These are phyloP conservation scores for Lagenorhynchus albirostris DNA, from an alignment of 2,113 vertebrate genomes.

Conservation along the genomic window DNA sequence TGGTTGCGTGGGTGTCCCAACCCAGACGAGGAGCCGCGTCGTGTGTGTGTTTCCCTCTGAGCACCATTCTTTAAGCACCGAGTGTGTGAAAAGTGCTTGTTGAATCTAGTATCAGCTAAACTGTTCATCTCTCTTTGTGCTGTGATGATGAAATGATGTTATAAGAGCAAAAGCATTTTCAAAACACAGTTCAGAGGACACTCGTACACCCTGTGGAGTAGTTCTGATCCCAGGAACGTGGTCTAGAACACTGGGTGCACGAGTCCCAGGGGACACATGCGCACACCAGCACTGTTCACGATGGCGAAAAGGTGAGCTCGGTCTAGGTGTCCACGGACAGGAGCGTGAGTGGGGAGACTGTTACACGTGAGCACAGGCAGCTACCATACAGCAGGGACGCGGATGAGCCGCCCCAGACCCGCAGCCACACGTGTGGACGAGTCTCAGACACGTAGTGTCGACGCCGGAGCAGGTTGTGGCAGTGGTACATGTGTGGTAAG, in stretches of 20 bases:
- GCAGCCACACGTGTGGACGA: not conserved
- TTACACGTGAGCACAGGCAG: not conserved
- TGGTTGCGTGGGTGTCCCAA: not conserved
- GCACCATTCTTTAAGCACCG: not conserved
- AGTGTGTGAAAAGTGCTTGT: not conserved
- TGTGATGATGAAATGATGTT: not conserved
- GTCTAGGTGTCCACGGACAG: not conserved
- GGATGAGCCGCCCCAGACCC: too few relatives aligned
- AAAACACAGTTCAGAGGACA: not conserved
- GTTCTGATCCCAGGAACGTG: not conserved
- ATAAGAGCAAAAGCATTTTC: not conserved
- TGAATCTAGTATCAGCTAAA: not conserved
- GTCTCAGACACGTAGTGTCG: not conserved
- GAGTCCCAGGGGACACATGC: not conserved
- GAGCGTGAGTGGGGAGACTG: not conserved
- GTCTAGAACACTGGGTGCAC: not conserved
- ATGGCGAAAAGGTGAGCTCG: not conserved
- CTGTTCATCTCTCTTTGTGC: not conserved
- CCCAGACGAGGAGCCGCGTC: not conserved
- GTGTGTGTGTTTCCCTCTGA: not conserved
- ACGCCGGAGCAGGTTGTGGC: not conserved
- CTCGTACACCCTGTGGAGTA: not conserved
- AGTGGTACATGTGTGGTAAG: not conserved
- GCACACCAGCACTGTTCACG: not conserved
- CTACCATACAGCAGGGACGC: not conserved